Conservation (phyloP, 2,888 invertebrate genomes). For the Agrotis clavis region DNA sequence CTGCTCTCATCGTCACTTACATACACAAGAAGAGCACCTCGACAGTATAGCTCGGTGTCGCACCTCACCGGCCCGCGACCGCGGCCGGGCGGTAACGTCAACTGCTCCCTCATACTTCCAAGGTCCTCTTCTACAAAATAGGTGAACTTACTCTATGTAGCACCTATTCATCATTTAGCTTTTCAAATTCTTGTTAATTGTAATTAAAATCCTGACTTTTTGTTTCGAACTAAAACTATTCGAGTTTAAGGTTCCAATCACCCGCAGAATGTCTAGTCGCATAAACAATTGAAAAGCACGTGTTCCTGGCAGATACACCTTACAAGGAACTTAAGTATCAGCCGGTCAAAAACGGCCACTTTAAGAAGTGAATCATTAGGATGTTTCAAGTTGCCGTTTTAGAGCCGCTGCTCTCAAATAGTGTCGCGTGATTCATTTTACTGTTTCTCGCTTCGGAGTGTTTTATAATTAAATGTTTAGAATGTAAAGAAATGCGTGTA, state of each 20-base stretch:
- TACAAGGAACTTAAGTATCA: constrained; percentile 18
- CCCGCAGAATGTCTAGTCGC: constrained; percentile 68
- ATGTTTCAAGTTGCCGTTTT: too few species aligned
- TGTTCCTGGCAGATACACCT: constrained; percentile 16
- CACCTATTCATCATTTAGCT: constrained; percentile 33
- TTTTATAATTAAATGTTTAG: constrained; percentile 45
- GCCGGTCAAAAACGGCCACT: too few species aligned
- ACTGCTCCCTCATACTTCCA: not conserved
- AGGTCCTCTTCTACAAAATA: constrained; percentile 32
- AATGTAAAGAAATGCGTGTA: constrained; percentile 22
- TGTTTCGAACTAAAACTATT: constrained; percentile 30
- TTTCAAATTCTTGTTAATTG: constrained; percentile 35
- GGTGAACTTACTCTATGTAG: constrained; percentile 19
- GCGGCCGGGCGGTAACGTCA: not conserved
- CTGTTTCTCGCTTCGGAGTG: constrained; percentile 33
- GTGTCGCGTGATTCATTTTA: constrained; percentile 35
- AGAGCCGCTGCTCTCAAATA: constrained; percentile 38
- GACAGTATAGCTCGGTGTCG: not conserved
- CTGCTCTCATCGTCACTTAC: not conserved
- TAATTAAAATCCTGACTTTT: constrained; percentile 34
- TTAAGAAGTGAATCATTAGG: too few species aligned
- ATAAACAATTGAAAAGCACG: constrained; percentile 50
- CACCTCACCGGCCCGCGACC: not conserved
- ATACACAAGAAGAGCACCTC: not conserved
- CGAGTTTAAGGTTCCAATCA: constrained; percentile 26